Percentiles rank a stretch among this genome's conserved stretches.
Conservation (phyloP, 2,888 invertebrate genomes). For the Macrophya alboannulata region DNA sequence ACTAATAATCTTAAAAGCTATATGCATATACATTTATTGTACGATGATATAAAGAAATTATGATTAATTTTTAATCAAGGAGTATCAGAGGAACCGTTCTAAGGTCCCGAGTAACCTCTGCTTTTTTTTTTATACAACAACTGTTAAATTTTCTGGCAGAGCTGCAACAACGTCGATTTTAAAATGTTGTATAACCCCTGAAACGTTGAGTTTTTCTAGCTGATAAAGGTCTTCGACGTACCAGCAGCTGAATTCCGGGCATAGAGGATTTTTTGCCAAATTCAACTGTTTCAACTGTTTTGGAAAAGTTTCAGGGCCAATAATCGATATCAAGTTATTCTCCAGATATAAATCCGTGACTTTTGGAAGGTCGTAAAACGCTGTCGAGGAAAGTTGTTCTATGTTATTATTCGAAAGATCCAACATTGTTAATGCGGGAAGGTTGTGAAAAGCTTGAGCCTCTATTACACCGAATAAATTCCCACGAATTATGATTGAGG, state of each 20-base stretch:
- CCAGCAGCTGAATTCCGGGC: constrained; percentile 15
- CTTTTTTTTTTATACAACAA: constrained; percentile 9
- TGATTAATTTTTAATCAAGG: neutral
- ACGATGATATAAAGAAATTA: too few relatives aligned
- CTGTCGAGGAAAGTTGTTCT: neutral
- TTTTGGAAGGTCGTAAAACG: constrained; percentile 34
- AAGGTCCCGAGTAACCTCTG: neutral
- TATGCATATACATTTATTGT: neutral
- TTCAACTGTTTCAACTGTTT: neutral
- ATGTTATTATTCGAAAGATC: constrained; percentile 31
- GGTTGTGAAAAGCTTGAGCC: constrained; percentile 25
- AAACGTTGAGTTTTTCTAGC: constrained; percentile 28
- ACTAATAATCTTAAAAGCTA: neutral
- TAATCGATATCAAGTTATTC: neutral
- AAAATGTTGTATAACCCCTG: constrained; percentile 21
- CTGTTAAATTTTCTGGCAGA: constrained; percentile 30
- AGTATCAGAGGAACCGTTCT: neutral
- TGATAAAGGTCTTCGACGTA: constrained; percentile 31
- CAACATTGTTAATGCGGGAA: constrained; percentile 8
- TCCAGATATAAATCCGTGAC: neutral
- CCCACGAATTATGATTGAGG: constrained; percentile 2
- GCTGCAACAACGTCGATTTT: neutral
- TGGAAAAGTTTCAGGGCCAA: constrained; percentile 40
- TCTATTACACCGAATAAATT: neutral
- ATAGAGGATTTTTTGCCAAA: constrained; percentile 33